phyloP scores from a whole-genome alignment of 1,140 invertebrate genomes.

The Listronotus bonariensis region DNA sequence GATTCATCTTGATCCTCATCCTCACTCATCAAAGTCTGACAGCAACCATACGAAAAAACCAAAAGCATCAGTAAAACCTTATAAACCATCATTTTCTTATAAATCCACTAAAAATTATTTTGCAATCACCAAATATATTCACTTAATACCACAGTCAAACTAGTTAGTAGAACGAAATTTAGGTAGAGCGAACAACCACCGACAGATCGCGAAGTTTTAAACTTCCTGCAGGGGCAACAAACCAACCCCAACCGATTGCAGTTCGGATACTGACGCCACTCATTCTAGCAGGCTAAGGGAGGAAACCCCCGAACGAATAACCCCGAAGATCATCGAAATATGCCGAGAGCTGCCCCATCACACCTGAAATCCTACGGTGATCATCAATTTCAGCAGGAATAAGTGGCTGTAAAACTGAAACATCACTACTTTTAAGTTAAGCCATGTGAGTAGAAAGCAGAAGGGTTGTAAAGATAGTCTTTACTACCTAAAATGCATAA shows the following conservation, averaged over 20 bases:
- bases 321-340: constrained; percentile 9
- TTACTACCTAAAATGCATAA: no score
- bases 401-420: constrained; percentile 26
- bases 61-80: constrained; percentile 17
- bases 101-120: constrained; percentile 1
- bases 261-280: constrained; percentile 36
- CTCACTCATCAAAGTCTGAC: constrained; percentile 24
- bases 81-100: constrained; percentile 4
- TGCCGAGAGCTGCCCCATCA: constrained; percentile 20
- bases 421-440: constrained; percentile 11
- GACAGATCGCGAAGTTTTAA: constrained; percentile 14
- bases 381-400: constrained; percentile 37
- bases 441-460: not conserved
- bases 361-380: constrained; percentile 42
- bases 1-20: constrained; percentile 26
- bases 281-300: constrained; percentile 34
- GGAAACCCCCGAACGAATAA: constrained; percentile 34
- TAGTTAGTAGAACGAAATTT: not conserved
- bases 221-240: constrained; percentile 12
- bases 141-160: not conserved
- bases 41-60: not conserved
- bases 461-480: no score
- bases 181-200: constrained; percentile 1
- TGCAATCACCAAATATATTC: not conserved
- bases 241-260: constrained; percentile 17